A percentile compares a stretch with the other conserved stretches of the same genome.
These are phyloP conservation scores for Elachura formosa DNA, from an alignment of 2,113 vertebrate species.

Conservation along the genomic window DNA sequence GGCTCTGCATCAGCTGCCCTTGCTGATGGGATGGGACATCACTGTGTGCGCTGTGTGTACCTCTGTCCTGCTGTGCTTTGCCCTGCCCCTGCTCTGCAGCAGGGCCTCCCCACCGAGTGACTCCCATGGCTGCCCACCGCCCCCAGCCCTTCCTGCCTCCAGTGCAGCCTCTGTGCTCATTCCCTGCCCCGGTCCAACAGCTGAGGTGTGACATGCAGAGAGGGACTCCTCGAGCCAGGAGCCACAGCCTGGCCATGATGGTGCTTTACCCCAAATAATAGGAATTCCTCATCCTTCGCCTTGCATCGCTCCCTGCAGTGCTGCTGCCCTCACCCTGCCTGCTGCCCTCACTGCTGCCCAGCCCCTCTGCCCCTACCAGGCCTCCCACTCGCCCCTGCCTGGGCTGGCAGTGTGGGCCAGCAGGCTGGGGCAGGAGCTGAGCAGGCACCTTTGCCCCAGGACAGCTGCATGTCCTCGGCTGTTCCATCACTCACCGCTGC, in stretches of 20 bases:
- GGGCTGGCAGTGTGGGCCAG: not conserved
- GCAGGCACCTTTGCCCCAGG: fast-evolving
- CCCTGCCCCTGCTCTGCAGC: not conserved
- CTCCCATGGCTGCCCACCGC: not conserved
- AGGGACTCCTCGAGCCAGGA: not conserved
- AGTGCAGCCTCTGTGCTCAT: not conserved
- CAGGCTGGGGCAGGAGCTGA: fast-evolving
- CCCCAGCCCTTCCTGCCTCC: not conserved
- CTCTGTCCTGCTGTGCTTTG: not conserved
- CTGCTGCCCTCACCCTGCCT: not conserved
- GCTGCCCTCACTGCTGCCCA: not conserved
- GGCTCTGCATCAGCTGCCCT: not conserved
- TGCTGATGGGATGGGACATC: not conserved
- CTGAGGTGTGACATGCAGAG: not conserved
- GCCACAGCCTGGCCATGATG: not conserved
- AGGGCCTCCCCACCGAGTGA: fast-evolving
- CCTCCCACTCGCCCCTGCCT: not conserved
- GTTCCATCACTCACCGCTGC: not conserved
- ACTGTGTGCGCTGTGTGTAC: fast-evolving
- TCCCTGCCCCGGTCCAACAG: fast-evolving
- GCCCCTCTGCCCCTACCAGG: not conserved
- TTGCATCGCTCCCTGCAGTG: not conserved
- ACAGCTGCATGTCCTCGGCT: not conserved
- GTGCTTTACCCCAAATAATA: not conserved
- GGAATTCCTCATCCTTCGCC: not conserved